Base-by-base conservation (phyloP, 2,113 vertebrate genomes). In the Saguinus imperator region DNA sequence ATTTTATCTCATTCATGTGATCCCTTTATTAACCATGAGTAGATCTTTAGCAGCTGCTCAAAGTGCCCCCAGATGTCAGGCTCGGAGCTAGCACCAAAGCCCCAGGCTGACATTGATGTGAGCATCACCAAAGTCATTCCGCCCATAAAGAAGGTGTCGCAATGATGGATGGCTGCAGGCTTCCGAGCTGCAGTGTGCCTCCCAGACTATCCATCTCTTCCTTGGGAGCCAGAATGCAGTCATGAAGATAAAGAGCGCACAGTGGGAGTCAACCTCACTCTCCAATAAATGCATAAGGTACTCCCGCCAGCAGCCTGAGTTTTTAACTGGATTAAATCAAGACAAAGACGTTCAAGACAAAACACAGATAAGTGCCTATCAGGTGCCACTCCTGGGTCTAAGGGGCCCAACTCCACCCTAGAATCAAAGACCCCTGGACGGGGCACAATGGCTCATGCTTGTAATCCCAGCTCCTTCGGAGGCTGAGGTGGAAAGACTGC, bases 91-190 rank as follows among this genome's bases (percentile, higher is more conserved):
- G 57, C 95, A 87, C 76, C 35, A 48, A 2, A 58, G 66, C 88
- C 94, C 6, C 0, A 5, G 73, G 88, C 89, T 94, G 82, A 90
- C 94, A 89, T 64, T 87, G 87, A 92, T 6, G 9, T 1, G 0
- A 29, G 72, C 35, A 0, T 96, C 72, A 61, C 86, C 95, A 96
- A 97, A 97, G 97, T 97, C 97, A 93, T 48, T 68, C 21, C 35
- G 35, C 94, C 85, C 94, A 35, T 96, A 80, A 96, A 92, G 80
- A 79, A 72, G 79, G 57, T 45, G 66, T 68, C 73, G 25, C 9
- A 0, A 27, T 90, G 97, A 98, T 48, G 76, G n/a, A 97, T 94
- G 82, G 37, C 94, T 97, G 89, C 92, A 50, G 96, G 76, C 68
- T 82, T 27, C 55, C 1, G 58, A 81, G 94, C 76, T 61, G 83